Evolutionary conservation across 2,113 vertebrate genomes (phyloP).

Genomic region (Haemorhous mexicanus): DNA sequence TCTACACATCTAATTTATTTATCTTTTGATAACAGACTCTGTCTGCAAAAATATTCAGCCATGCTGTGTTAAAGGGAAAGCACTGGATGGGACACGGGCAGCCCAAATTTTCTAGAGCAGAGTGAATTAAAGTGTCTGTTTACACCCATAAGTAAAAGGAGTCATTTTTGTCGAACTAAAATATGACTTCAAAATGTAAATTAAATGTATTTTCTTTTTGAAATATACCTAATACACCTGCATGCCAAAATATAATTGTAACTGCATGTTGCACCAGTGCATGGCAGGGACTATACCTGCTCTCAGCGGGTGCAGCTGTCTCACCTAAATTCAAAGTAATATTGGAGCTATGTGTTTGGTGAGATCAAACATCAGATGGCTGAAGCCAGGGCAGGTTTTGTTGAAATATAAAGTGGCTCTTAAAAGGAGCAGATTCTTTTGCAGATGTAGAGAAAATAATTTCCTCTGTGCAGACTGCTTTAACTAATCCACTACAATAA

Average conservation of each 20-base stretch:
- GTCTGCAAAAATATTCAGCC: neutral
- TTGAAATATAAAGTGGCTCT: neutral
- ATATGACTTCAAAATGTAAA: neutral
- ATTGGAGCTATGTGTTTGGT: neutral
- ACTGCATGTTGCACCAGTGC: neutral
- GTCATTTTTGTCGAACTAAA: neutral
- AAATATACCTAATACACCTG: neutral
- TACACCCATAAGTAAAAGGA: neutral
- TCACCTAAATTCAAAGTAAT: neutral
- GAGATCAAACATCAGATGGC: neutral
- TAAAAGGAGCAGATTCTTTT: neutral
- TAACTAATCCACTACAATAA: neutral
- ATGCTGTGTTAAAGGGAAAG: neutral
- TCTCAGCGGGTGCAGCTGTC: neutral
- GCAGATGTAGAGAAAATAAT: neutral
- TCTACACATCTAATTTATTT: rapidly evolving
- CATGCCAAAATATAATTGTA: neutral
- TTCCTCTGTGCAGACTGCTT: neutral
- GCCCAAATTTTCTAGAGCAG: neutral
- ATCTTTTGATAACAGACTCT: neutral
- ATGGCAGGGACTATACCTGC: neutral
- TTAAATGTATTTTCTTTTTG: neutral
- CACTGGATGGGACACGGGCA: neutral
- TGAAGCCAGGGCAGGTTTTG: neutral
- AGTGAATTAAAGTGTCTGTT: neutral